Evolutionary conservation across 2,888 invertebrate species (phyloP), one percentile per base, ranked within the genome.

Genomic region (Macrosoma leucophasiata): DNA sequence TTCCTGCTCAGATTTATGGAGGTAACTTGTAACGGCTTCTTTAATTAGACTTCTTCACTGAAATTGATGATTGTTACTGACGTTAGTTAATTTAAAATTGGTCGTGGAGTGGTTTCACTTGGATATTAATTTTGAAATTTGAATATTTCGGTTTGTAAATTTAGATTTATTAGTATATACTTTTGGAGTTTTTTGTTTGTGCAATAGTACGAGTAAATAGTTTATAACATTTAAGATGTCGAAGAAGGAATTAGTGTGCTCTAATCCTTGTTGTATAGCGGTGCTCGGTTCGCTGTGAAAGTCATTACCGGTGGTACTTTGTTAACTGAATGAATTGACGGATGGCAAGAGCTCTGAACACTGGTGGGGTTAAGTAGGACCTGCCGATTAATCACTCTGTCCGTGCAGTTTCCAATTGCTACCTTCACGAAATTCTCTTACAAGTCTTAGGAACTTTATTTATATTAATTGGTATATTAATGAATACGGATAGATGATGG

Each of bases 291-390:
- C 68, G 62, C 63, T 70, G 63, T 68, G 67, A 65, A 76, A 79
- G 77, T 79, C 81, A 77, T 82, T 82, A 84, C 74, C 61, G 65
- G 61, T 65, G 63, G 75, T 76, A 79, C 78, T 82, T 79, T 82
- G 82, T 81, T 78, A 72, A 70, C 72, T 71, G 82, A 84, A 82
- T 81, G 82, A 82, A 84, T 82, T 82, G 82, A 84, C 78, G 75
- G 81, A 82, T 79, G 82, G 75, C 70, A 65, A 64, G 67, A 67
- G 70, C 69, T 70, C 67, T 72, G 69, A 77, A 76, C 78, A 70
- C 68, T 71, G 73, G 75, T 73, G 69, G 81, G 76, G 79, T 81
- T 82, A 78, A 82, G 81, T 79, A 78, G 72, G 58, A 77, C 65
- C 66, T 70, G 65, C 75, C 79, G 79, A 84, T 84, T 79, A 78